Conservation (phyloP, 2,888 invertebrate genomes). For the Calliopum simillimum region DNA sequence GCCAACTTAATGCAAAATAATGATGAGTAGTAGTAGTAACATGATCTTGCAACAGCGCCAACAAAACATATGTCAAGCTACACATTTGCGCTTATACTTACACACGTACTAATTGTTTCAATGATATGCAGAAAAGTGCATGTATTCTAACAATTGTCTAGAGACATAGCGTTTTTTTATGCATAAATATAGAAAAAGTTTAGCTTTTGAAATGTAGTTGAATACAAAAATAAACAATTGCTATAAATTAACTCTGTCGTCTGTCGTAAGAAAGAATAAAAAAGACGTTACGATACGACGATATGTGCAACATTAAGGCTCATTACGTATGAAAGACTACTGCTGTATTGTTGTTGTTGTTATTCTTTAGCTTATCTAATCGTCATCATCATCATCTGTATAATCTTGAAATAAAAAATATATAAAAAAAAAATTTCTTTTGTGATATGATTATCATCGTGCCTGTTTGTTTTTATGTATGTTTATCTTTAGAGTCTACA, state of each 20-base stretch:
- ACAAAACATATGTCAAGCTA: no score
- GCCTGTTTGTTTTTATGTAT: no score
- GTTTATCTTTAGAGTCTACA: no score
- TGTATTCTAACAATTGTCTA: no score
- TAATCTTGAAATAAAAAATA: not conserved
- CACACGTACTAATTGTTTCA: conserved; percentile 28
- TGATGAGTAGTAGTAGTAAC: conserved; percentile 10
- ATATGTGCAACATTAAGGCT: not conserved
- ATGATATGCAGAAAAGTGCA: conserved; percentile 17
- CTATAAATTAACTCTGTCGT: no score
- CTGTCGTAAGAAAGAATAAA: no score
- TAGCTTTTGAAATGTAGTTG: no score
- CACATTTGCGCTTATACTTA: not conserved
- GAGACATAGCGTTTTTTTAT: no score
- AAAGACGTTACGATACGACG: no score
- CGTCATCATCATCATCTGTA: conserved; percentile 3
- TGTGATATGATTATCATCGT: not conserved
- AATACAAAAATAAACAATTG: no score
- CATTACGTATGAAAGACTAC: not conserved
- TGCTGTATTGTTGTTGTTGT: not conserved
- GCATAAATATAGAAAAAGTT: no score
- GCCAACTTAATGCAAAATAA: not conserved
- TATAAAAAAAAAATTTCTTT: not conserved
- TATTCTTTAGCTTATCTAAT: not conserved
- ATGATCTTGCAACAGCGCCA: conserved; percentile 18